phyloP scores from a whole-genome alignment of 2,113 vertebrate genomes.

The Oncorhynchus keta region DNA sequence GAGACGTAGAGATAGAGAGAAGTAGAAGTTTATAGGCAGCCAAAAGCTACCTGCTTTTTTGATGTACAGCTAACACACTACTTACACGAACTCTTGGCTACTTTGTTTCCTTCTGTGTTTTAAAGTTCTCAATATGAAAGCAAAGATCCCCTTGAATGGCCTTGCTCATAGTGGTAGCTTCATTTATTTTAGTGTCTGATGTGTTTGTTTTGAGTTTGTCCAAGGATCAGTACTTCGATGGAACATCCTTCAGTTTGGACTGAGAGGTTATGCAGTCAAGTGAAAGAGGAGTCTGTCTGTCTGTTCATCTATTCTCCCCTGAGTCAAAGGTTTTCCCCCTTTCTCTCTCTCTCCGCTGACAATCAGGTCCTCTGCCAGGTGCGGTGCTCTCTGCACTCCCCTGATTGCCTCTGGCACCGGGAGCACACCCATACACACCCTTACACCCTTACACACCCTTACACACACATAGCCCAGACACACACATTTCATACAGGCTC shows the following conservation, averaged over 20 bases:
- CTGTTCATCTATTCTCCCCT: background rate
- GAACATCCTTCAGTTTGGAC: background rate
- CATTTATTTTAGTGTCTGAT: background rate
- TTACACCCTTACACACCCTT: no score
- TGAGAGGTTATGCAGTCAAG: background rate
- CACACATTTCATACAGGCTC: no score
- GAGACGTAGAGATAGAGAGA: no score
- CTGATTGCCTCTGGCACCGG: conserved; percentile 17
- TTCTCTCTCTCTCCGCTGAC: background rate
- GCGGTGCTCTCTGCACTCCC: background rate
- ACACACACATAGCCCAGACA: no score
- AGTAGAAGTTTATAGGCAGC: no score
- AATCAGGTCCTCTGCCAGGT: conserved; percentile 2
- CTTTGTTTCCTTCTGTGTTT: no score
- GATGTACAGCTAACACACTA: no score
- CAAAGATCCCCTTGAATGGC: conserved; percentile 11
- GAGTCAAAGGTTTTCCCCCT: background rate
- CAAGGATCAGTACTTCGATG: background rate
- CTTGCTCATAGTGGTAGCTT: background rate
- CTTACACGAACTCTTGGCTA: no score
- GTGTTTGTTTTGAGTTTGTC: conserved; percentile 2
- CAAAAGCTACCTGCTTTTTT: no score
- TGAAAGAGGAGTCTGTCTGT: background rate
- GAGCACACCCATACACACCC: background rate
- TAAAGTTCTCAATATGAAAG: background rate